Evolutionary conservation across 2,888 invertebrate genomes (phyloP), one percentile per base, ranked within the genome.

Genomic region (Brachyopa scutellaris): DNA sequence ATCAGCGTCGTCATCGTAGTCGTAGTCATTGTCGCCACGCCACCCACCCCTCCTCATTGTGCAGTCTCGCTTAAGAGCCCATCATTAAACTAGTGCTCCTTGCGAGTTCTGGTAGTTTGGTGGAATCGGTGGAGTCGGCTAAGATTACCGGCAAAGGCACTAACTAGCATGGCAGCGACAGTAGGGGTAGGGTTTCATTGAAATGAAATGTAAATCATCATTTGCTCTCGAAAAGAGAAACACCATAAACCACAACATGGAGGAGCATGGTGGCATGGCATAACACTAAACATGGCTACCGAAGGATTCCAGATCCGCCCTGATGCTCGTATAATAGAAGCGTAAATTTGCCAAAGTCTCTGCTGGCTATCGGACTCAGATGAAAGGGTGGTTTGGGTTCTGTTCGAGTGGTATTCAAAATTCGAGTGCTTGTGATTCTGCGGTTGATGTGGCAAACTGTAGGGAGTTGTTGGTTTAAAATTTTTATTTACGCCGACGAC

Each of bases 171-270:
- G 23, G 40, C 38, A 55, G 64, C 45, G 61, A 26, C 64, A 57
- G 21, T 23, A 33, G n/a, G 19, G 26, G 36, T 57, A 69, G 47
- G 40, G 55, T 76, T 80, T 80, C 76, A 80, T 80, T 76, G 62
- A 69, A 80, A 69, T 74, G 67, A 80, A 80, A 80, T 80, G 80
- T 80, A 80, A 80, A 80, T 80, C 80, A 80, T 80, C 69, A 74
- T 80, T 76, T 69, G 80, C 69, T 80, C 69, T 67, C 49, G 80
- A 80, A 80, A 69, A 69, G 76, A 45, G 57, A 80, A 80, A 62
- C 64, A 80, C 76, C 64, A 80, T 80, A 80, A 80, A 80, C 80
- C 69, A 69, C 80, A 80, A 76, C 49, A 62, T 33, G n/a, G 53
- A 49, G 67, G 40, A 45, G 31, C 67, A 62, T 42, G 17, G 15